Conservation (phyloP, 2,888 invertebrate genomes). For the Gastrophysa polygoni region DNA sequence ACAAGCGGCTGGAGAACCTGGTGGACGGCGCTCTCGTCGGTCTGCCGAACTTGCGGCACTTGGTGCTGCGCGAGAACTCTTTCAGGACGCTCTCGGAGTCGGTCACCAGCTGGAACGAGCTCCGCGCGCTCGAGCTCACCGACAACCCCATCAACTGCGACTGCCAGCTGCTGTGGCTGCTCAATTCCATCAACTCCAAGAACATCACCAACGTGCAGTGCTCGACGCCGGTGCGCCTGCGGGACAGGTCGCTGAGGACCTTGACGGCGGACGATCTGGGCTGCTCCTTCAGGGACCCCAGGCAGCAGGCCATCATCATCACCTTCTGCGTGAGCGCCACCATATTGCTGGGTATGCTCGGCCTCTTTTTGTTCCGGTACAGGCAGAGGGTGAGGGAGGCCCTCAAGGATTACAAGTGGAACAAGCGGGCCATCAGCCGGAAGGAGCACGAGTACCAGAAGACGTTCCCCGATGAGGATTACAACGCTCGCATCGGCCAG, state of each 20-base stretch:
- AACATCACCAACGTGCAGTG: conserved; percentile 75
- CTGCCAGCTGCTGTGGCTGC: conserved; percentile 81
- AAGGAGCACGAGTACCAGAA: conserved; percentile 90
- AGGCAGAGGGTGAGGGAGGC: conserved; percentile 81
- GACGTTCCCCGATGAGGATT: conserved; percentile 88
- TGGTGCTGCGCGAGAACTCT: conserved; percentile 79
- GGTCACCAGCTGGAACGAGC: conserved; percentile 78
- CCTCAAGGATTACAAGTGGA: conserved; percentile 83
- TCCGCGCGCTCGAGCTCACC: conserved; percentile 76
- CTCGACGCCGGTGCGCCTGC: conserved; percentile 72
- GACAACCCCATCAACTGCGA: conserved; percentile 85
- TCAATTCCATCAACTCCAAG: conserved; percentile 70
- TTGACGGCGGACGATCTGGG: conserved; percentile 79
- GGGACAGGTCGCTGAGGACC: conserved; percentile 70
- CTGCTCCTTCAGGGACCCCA: conserved; percentile 79
- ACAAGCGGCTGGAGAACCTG: conserved; percentile 73
- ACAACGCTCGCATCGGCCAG: conserved; percentile 71
- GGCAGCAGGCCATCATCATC: conserved; percentile 80
- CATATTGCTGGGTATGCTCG: conserved; percentile 72
- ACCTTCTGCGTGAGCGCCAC: conserved; percentile 76
- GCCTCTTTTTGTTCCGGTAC: conserved; percentile 78
- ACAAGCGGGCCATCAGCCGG: conserved; percentile 71
- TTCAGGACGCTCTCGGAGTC: conserved; percentile 78
- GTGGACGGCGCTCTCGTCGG: conserved; percentile 81
- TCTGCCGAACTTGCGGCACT: conserved; percentile 77